These are phyloP conservation scores for Episyrphus balteatus DNA, from an alignment of 1,140 invertebrate species.

Conservation along the genomic window DNA sequence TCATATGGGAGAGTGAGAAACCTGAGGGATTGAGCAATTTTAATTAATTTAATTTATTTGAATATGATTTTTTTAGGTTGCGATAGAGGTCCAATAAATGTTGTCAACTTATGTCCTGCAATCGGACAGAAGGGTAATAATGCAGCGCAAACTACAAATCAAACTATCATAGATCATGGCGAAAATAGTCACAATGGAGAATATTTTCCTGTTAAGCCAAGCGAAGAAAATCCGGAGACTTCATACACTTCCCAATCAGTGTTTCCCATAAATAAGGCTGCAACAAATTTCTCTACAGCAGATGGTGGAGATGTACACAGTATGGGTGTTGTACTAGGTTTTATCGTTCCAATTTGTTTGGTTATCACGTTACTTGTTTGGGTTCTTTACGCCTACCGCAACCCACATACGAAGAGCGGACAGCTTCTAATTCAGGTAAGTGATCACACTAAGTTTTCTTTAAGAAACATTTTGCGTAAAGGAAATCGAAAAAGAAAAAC, in stretches of 20 bases:
- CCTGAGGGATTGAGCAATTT: no score
- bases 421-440: conserved; percentile 92
- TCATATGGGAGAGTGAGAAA: no score
- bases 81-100: conserved; percentile 41
- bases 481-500: no score
- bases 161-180: neutral
- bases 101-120: conserved; percentile 36
- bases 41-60: no score
- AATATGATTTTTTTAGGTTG: conserved; percentile 45
- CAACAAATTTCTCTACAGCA: conserved; percentile 6
- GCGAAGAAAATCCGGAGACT: no score
- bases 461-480: neutral
- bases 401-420: conserved; percentile 89
- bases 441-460: neutral
- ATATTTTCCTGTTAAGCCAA: no score
- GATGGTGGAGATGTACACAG: conserved; percentile 15
- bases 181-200: no score
- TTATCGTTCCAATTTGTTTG: conserved; percentile 32
- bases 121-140: conserved; percentile 29
- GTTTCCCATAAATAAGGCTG: neutral
- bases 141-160: conserved; percentile 8
- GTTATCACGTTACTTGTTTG: conserved; percentile 49
- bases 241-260: no score
- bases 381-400: conserved; percentile 87
- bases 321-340: conserved; percentile 27